Base-by-base conservation (phyloP, 1,140 invertebrate species). In the Cydia amplana region DNA sequence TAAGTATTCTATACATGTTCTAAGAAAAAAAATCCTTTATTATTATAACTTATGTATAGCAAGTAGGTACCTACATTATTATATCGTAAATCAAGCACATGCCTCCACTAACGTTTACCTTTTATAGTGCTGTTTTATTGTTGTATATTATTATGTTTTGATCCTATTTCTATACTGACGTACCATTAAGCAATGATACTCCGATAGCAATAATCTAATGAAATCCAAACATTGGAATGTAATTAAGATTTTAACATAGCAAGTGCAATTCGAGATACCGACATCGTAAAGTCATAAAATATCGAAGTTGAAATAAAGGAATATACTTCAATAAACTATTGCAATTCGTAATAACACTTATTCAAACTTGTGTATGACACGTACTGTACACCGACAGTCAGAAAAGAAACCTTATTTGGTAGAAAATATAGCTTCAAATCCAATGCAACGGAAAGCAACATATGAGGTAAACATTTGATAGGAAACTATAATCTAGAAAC, bases 401-500 rank as follows among this genome's bases (percentile, higher is more conserved):
- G 3, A 23, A 23, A 23, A 60, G 2, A 23, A 23, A 60, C 18
- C 55, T 60, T 60, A 60, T 12, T 4, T 60, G 2, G 7, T 23
- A 12, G 6, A 2, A 9, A 60, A 60, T 23, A 60, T 1, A 23
- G 20, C n/a, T 60, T 60, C 18, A 60, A 23, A 60, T 60, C 55
- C 7, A 23, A 23, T 60, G 55, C 7, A 23, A 23, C 9, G 20
- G 7, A 60, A 23, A 60, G 18, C 55, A 60, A 18, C 18, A 60
- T 60, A 60, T 20, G n/a, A 51, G 49, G 49, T 51, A 51, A 51
- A 60, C 5, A 60, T 60, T 60, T 60, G 18, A 60, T 60, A 60
- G 20, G 55, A 10, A 20, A 23, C 55, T 60, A 60, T 60, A 60
- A 60, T 60, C 55, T 60, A 60, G 55, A 60, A 60, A 60, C 55